These are phyloP conservation scores for Periplaneta americana DNA, from an alignment of 1,140 invertebrate genomes.

Conservation along the genomic window DNA sequence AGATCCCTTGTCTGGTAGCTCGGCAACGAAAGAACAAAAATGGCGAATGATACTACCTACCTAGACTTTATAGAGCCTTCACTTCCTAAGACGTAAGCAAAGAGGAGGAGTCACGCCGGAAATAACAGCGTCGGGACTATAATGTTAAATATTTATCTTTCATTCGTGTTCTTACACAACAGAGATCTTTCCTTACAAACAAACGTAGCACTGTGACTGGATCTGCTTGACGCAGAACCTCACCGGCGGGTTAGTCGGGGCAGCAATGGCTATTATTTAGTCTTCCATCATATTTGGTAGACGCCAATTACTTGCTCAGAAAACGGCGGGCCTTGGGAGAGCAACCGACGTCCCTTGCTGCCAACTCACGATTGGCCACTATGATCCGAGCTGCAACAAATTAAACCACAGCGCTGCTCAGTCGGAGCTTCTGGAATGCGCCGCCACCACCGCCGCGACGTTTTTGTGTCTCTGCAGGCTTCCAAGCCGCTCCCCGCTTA, in stretches of 20 bases:
- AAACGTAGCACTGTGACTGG: background rate
- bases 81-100: no score
- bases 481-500: background rate
- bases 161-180: no score
- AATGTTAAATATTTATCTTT: no score
- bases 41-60: no score
- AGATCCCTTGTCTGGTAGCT: no score
- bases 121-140: no score
- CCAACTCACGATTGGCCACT: background rate
- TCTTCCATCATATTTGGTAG: conserved; percentile 8
- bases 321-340: background rate
- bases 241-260: background rate
- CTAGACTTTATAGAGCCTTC: no score
- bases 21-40: no score
- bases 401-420: background rate
- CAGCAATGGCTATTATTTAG: conserved; percentile 4
- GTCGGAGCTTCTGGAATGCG: background rate
- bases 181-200: no score
- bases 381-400: background rate
- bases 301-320: conserved; percentile 3
- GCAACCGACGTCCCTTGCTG: background rate
- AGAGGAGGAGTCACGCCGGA: no score
- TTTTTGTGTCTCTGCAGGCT: background rate
- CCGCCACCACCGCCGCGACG: no score
- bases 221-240: background rate